Conservation (phyloP, 2,113 vertebrate species). For the Suncus etruscus region DNA sequence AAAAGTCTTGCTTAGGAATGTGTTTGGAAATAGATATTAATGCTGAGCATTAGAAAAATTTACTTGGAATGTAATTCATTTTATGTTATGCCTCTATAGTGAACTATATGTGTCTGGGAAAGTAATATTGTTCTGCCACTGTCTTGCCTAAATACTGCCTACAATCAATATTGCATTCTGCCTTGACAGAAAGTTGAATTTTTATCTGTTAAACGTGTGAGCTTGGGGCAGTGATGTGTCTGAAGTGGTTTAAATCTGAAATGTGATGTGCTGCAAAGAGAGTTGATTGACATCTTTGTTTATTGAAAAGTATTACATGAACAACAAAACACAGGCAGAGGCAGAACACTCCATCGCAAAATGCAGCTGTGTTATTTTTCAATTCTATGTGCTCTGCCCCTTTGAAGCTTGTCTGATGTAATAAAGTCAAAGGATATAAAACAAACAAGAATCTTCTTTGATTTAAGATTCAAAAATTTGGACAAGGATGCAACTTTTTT, state of each 20-base stretch:
- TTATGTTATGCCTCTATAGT: conserved; percentile 70
- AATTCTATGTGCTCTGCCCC: conserved; percentile 86
- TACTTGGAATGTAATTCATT: conserved; percentile 74
- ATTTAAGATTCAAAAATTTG: conserved; percentile 85
- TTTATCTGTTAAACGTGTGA: conserved; percentile 90
- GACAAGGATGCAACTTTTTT: conserved; percentile 68
- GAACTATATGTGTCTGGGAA: conserved; percentile 79
- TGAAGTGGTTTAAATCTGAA: conserved; percentile 90
- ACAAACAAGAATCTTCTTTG: conserved; percentile 85
- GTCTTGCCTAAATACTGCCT: conserved; percentile 85
- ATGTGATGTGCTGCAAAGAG: conserved; percentile 88
- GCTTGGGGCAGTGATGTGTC: conserved; percentile 90
- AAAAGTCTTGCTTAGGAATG: conserved; percentile 55
- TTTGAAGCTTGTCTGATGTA: conserved; percentile 89
- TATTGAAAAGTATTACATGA: conserved; percentile 92
- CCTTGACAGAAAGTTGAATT: conserved; percentile 91
- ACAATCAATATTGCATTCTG: conserved; percentile 89
- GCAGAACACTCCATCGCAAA: conserved; percentile 84
- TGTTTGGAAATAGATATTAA: conserved; percentile 81
- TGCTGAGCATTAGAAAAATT: conserved; percentile 68
- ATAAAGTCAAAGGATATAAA: conserved; percentile 86
- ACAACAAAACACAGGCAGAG: conserved; percentile 87
- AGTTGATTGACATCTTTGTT: conserved; percentile 93
- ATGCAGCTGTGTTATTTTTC: conserved; percentile 88
- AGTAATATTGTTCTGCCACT: conserved; percentile 84